Percentiles rank a stretch among this genome's conserved stretches.
These are phyloP conservation scores for Drosophila punjabiensis DNA, from an alignment of 1,140 invertebrate species.

Conservation along the genomic window DNA sequence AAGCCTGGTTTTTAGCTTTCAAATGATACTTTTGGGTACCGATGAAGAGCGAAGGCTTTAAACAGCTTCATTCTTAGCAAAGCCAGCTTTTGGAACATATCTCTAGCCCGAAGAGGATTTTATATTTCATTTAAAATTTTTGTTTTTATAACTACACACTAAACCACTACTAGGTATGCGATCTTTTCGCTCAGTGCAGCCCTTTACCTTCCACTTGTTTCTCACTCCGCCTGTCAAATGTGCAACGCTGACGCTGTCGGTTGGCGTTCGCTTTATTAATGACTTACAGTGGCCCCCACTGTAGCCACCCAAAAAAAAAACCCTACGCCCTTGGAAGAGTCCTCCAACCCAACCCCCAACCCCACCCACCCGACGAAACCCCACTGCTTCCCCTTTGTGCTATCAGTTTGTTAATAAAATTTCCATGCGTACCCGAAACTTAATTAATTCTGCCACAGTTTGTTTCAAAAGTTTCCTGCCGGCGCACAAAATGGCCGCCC, in stretches of 20 bases:
- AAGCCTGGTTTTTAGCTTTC: too few relatives aligned
- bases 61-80: too few relatives aligned
- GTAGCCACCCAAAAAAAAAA: slow-evolving; percentile 1
- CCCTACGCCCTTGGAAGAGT: slow-evolving; percentile 1
- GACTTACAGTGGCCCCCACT: slow-evolving; percentile 65
- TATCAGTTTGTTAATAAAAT: slow-evolving; percentile 70
- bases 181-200: not conserved
- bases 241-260: slow-evolving; percentile 39
- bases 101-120: too few relatives aligned
- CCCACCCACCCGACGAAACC: not conserved
- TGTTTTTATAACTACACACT: not conserved
- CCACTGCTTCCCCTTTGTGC: slow-evolving; percentile 5
- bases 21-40: too few relatives aligned
- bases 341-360: not conserved
- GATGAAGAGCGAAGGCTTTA: too few relatives aligned
- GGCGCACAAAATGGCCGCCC: slow-evolving; percentile 59
- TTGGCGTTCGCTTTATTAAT: slow-evolving; percentile 85
- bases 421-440: slow-evolving; percentile 80
- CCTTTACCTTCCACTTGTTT: slow-evolving; percentile 4
- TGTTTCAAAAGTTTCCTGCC: slow-evolving; percentile 68
- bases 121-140: not conserved
- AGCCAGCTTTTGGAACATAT: too few relatives aligned
- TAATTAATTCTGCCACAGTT: slow-evolving; percentile 81
- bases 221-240: slow-evolving; percentile 29
- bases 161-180: not conserved